Evolutionary conservation across 2,888 invertebrate species (phyloP).

Genomic region (Copidosoma aretas): DNA sequence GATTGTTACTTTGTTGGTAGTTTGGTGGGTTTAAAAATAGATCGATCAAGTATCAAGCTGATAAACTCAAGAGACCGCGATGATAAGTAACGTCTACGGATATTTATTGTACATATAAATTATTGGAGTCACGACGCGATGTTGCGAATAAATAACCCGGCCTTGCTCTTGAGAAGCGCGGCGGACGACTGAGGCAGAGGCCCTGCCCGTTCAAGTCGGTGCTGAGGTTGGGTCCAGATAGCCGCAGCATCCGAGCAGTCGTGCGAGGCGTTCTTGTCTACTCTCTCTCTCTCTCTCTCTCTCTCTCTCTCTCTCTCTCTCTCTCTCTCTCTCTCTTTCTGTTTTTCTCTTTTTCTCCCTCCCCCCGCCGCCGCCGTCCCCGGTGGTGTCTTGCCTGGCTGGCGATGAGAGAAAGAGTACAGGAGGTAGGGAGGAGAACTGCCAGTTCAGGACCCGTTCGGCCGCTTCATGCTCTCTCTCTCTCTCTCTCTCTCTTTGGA

Average conservation of each 20-base stretch:
- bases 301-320: conserved; percentile 30
- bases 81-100: no score
- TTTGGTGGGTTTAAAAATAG: no score
- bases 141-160: neutral
- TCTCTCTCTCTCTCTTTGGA: conserved; percentile 18
- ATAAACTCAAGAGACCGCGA: no score
- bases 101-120: neutral
- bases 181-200: conserved; percentile 59
- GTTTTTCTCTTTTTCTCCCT: conserved; percentile 32
- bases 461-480: conserved; percentile 48
- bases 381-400: conserved; percentile 3
- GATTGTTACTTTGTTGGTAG: neutral
- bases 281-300: conserved; percentile 44
- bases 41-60: no score
- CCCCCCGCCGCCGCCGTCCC: conserved; percentile 16
- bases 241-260: conserved; percentile 49
- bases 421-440: conserved; percentile 26
- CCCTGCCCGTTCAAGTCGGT: conserved; percentile 50
- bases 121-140: neutral
- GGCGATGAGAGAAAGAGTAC: conserved; percentile 34
- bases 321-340: conserved; percentile 33
- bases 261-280: conserved; percentile 45
- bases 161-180: conserved; percentile 48
- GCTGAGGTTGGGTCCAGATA: conserved; percentile 47
- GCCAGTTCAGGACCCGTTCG: conserved; percentile 55